Conservation (phyloP, 2,888 invertebrate genomes). For the Aplocera efformata region DNA sequence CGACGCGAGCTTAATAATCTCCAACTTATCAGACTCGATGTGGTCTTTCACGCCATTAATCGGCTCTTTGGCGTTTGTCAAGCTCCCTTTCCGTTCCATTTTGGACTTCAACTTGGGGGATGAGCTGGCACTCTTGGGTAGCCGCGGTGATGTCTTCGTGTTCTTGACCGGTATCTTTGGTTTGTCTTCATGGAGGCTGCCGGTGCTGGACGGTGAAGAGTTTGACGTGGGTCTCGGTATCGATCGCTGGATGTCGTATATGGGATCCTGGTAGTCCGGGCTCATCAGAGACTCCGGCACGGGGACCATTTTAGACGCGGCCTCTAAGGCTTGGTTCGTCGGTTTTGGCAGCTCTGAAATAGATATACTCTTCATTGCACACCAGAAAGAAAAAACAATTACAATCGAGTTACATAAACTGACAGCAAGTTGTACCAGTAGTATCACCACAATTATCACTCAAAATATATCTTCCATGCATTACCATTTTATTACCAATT, state of each 20-base stretch:
- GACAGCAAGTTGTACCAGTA: too few species aligned
- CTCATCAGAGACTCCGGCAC: conserved; percentile 94
- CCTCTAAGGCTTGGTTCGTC: conserved; percentile 83
- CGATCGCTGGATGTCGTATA: conserved; percentile 66
- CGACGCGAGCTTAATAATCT: conserved; percentile 61
- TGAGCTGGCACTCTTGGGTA: conserved; percentile 69
- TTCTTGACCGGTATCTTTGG: conserved; percentile 46
- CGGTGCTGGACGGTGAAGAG: conserved; percentile 62
- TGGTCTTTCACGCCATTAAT: conserved; percentile 54
- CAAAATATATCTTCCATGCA: too few species aligned
- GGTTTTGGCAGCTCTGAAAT: conserved; percentile 43
- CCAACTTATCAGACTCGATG: conserved; percentile 56
- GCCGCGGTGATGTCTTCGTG: conserved; percentile 63
- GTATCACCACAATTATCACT: too few species aligned
- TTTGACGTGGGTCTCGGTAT: conserved; percentile 54
- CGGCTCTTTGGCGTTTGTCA: conserved; percentile 49
- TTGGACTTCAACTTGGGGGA: conserved; percentile 68
- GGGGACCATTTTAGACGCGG: conserved; percentile 92
- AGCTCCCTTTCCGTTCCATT: conserved; percentile 67
- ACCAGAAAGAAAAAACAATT: too few species aligned
- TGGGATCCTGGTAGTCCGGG: conserved; percentile 85
- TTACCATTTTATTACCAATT: too few species aligned
- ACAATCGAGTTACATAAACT: too few species aligned
- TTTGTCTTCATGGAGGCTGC: conserved; percentile 58
- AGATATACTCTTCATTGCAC: not conserved